These are phyloP conservation scores for Amphipyra tragopoginis DNA, from an alignment of 2,888 invertebrate species.

Conservation along the genomic window DNA sequence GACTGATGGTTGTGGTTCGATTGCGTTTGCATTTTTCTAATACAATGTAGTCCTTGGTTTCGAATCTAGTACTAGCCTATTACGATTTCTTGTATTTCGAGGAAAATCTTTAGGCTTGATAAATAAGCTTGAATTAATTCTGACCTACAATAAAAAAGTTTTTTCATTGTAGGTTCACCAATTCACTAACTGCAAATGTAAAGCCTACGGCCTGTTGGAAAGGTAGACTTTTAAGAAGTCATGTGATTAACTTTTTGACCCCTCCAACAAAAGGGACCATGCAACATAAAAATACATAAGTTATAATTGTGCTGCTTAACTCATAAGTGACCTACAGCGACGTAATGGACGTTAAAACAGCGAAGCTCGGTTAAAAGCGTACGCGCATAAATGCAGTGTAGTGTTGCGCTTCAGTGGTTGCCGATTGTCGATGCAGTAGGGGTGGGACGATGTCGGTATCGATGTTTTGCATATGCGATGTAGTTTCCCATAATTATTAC, in stretches of 20 bases:
- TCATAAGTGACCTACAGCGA: conserved; percentile 58
- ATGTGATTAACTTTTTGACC: not conserved
- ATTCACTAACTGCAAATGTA: no score
- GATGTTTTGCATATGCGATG: not conserved
- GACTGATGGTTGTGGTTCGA: no score
- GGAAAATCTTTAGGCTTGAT: no score
- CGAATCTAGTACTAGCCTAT: no score
- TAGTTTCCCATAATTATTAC: no score
- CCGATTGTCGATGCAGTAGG: conserved; percentile 54
- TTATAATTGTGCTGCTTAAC: conserved; percentile 41
- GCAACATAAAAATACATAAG: conserved; percentile 22
- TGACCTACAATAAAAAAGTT: no score
- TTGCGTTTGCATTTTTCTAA: no score
- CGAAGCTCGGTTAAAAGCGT: conserved; percentile 64
- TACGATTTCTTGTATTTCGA: no score
- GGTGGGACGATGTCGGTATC: conserved; percentile 15
- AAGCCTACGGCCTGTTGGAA: not conserved
- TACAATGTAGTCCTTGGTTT: no score
- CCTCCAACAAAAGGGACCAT: conserved; percentile 15
- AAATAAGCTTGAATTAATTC: no score
- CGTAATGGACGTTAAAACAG: conserved; percentile 58
- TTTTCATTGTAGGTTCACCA: no score
- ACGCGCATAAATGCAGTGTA: conserved; percentile 60
- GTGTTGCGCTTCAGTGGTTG: conserved; percentile 50
- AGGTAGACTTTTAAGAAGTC: not conserved